These are phyloP conservation scores for Coenonympha arcania DNA, from an alignment of 2,888 invertebrate species.

Conservation along the genomic window DNA sequence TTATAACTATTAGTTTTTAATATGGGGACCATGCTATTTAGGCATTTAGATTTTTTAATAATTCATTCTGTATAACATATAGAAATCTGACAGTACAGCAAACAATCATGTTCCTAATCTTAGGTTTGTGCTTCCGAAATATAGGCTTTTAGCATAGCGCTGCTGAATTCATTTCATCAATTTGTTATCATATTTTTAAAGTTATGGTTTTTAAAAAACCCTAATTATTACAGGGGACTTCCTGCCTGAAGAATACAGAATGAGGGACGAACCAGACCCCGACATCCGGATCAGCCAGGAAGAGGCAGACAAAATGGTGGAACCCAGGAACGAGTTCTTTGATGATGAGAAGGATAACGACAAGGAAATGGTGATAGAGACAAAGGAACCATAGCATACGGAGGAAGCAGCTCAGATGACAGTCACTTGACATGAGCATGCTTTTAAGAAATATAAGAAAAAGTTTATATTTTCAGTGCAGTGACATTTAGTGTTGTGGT, in stretches of 20 bases:
- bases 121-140: too few relatives aligned
- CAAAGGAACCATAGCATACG: slow-evolving; percentile 63
- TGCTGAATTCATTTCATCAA: too few relatives aligned
- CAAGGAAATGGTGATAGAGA: slow-evolving; percentile 72
- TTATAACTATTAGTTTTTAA: too few relatives aligned
- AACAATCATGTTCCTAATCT: too few relatives aligned
- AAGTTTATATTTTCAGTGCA: slow-evolving; percentile 7
- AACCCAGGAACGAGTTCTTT: slow-evolving; percentile 90
- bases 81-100: too few relatives aligned
- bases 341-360: slow-evolving; percentile 94
- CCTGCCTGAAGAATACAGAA: slow-evolving; percentile 80
- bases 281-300: slow-evolving; percentile 84
- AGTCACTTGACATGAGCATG: slow-evolving; percentile 48
- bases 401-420: slow-evolving; percentile 45
- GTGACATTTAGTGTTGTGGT: background rate
- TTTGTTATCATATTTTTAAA: too few relatives aligned
- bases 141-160: too few relatives aligned
- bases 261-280: slow-evolving; percentile 86
- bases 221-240: slow-evolving; percentile 83
- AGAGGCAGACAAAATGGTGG: slow-evolving; percentile 86
- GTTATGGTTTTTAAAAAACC: too few relatives aligned
- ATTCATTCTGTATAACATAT: too few relatives aligned
- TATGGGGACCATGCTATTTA: too few relatives aligned
- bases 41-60: too few relatives aligned
- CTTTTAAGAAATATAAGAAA: slow-evolving; percentile 26